Base-by-base conservation (phyloP, 2,113 vertebrate species). In the Scomber japonicus region DNA sequence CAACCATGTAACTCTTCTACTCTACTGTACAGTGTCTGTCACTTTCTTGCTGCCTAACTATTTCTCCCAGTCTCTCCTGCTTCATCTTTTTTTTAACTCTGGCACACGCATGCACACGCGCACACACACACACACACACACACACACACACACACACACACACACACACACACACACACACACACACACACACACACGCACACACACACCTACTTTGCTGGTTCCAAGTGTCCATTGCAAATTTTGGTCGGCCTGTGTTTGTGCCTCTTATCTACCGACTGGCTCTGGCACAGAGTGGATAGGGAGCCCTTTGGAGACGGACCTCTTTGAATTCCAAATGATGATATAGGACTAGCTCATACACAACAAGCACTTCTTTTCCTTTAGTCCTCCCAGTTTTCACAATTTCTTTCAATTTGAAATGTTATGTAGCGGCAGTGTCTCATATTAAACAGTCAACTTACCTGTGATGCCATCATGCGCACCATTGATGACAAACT, bases 271-370 rank as follows among this genome's bases (percentile, higher is more conserved):
- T 87, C 80, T 67, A 30, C 63, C 9, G 0, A 40, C 75, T 44
- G 48, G 59, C 56, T 79, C 53, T 74, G 68, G 51, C 60, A 56
- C 59, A 17, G 2, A 12, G 31, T 70, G 67, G 81, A 66, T 67
- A 66, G 60, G 69, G 64, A 65, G 61, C 65, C 53, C 75, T 70
- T 70, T 53, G 49, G 72, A 65, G 40, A 49, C 11, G 35, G 40
- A 61, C 35, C 50, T 82, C 61, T 81, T 80, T 87, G 45, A 88
- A 83, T 85, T 73, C 71, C 24, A 61, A 70, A 84, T 86, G 31
- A 79, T 80, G 73, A 79, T 68, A 53, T 14, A 3, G 78, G 62
- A 68, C 55, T 19, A 55, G 16, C 72, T 89, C 46, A 68, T 5
- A 51, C 49, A 66, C 56, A 50, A 19, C 60, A 59, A 82, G 56